A percentile compares a stretch with the other conserved stretches of the same genome.
Conservation (phyloP, 2,888 invertebrate species). For the Euspilapteryx auroguttella region DNA sequence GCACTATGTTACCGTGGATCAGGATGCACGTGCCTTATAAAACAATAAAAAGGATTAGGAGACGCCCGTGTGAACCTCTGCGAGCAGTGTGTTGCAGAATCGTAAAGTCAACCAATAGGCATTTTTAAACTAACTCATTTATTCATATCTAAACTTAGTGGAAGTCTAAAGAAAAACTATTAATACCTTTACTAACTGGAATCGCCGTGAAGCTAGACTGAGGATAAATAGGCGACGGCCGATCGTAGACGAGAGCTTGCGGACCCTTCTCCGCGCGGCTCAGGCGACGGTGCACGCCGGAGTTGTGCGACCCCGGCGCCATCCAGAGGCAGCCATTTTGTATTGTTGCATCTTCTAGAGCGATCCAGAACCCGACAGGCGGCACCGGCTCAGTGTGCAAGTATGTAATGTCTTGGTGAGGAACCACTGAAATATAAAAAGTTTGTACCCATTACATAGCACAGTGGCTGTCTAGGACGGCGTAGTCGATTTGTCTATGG, state of each 20-base stretch:
- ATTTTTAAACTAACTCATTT: no score
- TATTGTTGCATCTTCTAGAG: slow-evolving; percentile 87
- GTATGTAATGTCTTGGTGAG: slow-evolving; percentile 89
- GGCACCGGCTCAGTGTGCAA: slow-evolving; percentile 82
- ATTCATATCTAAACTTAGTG: no score
- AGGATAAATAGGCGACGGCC: slow-evolving; percentile 69
- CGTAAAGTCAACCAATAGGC: no score
- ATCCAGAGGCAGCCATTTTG: slow-evolving; percentile 97
- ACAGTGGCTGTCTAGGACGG: no score
- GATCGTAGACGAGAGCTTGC: slow-evolving; percentile 69
- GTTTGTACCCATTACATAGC: not conserved
- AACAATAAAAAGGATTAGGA: not conserved
- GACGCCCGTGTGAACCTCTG: not conserved
- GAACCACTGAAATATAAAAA: slow-evolving; percentile 60
- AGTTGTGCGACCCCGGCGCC: slow-evolving; percentile 88
- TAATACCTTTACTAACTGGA: slow-evolving; percentile 88
- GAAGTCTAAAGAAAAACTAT: no score
- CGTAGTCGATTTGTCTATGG: no score
- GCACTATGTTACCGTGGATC: slow-evolving; percentile 91
- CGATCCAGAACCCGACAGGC: slow-evolving; percentile 92
- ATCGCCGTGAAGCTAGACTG: slow-evolving; percentile 74
- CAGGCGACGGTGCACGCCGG: slow-evolving; percentile 73
- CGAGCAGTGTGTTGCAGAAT: no score
- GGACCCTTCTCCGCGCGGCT: slow-evolving; percentile 68
- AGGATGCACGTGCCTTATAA: slow-evolving; percentile 79